Evolutionary conservation across 2,797 vertebrate genomes (phyloP), one percentile per base, ranked within the genome.

Genomic region (Sebastes vulpes): DNA sequence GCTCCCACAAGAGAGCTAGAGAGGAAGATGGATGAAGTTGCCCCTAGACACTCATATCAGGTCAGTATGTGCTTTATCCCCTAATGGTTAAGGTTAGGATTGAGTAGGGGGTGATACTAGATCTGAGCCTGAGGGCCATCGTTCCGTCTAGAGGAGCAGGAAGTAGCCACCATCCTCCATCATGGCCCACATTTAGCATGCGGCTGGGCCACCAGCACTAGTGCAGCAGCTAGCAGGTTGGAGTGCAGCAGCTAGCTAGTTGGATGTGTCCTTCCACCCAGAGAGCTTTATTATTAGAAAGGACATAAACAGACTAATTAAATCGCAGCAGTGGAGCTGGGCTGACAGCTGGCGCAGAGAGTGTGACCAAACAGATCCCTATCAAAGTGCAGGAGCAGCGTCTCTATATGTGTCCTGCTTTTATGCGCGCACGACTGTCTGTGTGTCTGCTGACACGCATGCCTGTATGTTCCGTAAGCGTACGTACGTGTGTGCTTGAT

Each of bases 291-390:
- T 99, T 99, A 99, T 99, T 99, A 99, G 98, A 99, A 99, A 98
- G 98, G 98, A 99, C 98, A 98, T 99, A 99, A 99, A 99, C 98
- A 99, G 97, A 98, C 98, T 99, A 99, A 99, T 99, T 99, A 99
- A 99, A 99, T 99, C 97, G 97, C 98, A 98, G 98, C 98, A 97
- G 98, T 98, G 96, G 97, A 98, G 97, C 97, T 95, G 97, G 96
- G 96, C 97, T 98, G 98, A 99, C 98, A 99, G 98, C 98, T 99
- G 98, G 98, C 97, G 96, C 97, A 97, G 98, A 97, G 96, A 97
- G 96, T 97, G 98, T 98, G 98, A 99, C 98, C 97, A 97, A 98
- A 98, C 96, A 95, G 97, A 98, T 99, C 97, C 96, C 96, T 99
- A 98, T 99, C 98, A 98, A 97, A 97, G 97, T 97, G 97, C 96